Evolutionary conservation across 2,113 vertebrate species (phyloP).

Genomic region (Aptenodytes patagonicus): DNA sequence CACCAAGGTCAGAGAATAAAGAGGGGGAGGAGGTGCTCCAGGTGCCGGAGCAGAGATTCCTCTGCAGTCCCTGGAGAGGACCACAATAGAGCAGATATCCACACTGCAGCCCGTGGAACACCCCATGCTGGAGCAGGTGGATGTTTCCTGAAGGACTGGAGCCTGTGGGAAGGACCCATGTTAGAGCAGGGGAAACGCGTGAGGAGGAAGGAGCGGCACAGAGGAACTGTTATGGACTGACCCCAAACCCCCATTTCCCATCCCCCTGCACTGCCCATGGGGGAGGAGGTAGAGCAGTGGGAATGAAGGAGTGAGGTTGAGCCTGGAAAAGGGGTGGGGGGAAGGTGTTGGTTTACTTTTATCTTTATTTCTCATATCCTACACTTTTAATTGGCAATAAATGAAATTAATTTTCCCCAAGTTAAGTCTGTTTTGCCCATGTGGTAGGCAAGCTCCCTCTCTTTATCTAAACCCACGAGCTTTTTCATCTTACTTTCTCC

Average conservation of each 20-base stretch:
- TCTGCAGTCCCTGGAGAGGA: neutral
- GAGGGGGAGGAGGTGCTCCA: neutral
- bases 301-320: neutral
- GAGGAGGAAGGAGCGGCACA: neutral
- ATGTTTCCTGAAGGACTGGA: neutral
- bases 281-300: fast-evolving
- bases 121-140: neutral
- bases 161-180: neutral
- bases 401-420: neutral
- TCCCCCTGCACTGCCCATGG: fast-evolving
- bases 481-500: neutral
- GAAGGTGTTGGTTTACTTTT: neutral
- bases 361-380: neutral
- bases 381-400: neutral
- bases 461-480: neutral
- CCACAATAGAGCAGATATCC: neutral
- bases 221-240: neutral
- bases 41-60: fast-evolving
- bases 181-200: neutral
- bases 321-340: neutral
- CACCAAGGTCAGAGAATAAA: neutral
- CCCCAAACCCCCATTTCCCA: neutral
- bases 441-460: neutral
- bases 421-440: neutral
- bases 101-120: neutral